Evolutionary conservation across 2,113 vertebrate species (phyloP).

Genomic region (Solea senegalensis): DNA sequence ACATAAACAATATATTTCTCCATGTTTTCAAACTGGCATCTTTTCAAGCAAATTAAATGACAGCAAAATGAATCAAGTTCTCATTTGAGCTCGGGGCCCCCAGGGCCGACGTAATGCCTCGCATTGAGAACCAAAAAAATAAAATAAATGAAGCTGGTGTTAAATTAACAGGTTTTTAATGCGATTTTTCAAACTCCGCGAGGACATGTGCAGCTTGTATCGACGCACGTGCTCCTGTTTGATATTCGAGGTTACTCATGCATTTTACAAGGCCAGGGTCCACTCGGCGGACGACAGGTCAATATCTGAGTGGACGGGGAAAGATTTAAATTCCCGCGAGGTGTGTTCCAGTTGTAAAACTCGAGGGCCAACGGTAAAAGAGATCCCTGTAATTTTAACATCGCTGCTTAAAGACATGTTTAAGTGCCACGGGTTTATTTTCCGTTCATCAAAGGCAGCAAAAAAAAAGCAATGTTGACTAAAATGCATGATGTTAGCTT

Average conservation of each 20-base stretch:
- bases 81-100: constrained; percentile 25
- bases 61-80: constrained; percentile 34
- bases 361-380: not conserved
- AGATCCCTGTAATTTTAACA: constrained; percentile 36
- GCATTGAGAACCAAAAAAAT: constrained; percentile 2
- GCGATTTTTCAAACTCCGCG: not conserved
- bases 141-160: constrained; percentile 2
- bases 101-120: not conserved
- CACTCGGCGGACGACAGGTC: not conserved
- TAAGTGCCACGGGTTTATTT: constrained; percentile 39
- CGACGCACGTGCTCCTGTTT: constrained; percentile 1
- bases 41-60: constrained; percentile 44
- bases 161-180: constrained; percentile 34
- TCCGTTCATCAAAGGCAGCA: constrained; percentile 39
- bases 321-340: not conserved
- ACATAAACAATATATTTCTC: constrained; percentile 12
- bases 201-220: not conserved
- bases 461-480: constrained; percentile 26
- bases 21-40: constrained; percentile 17
- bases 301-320: constrained; percentile 3
- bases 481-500: constrained; percentile 9
- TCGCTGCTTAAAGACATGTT: constrained; percentile 47
- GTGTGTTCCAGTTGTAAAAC: constrained; percentile 17
- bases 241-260: not conserved
- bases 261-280: no score